Evolutionary conservation across 2,888 invertebrate species (phyloP), one percentile per base, ranked within the genome.

Genomic region (Tetramorium bicarinatum): DNA sequence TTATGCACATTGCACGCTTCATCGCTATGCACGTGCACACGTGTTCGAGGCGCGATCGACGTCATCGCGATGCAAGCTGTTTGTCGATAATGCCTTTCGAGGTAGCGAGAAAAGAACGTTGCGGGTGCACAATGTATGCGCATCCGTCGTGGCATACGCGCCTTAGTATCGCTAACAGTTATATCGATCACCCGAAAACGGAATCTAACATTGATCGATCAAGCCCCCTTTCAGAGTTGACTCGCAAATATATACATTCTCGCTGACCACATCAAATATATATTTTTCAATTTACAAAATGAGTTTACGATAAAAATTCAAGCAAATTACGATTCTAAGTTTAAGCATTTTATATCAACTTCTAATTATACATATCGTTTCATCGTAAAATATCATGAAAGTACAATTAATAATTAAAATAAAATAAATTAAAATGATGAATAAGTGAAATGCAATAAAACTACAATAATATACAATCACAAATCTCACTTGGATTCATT

Each of bases 41-140:
- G 79, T 79, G 79, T 38, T 71, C 71, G 71, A 47, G 59, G 47
- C 8, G 71, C 59, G 79, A 79, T 47, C 79, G 71, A 79, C 79
- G 79, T 79, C 79, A 71, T 79, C 13, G 79, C 71, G 79, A 79
- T 79, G 79, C 71, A 71, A 79, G 71, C 79, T 79, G 71, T 79
- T 79, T 79, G 71, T 79, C 79, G 79, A 79, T 79, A 79, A 79
- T 71, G 79, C 79, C 47, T 59, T 47, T 71, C 62, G 64, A 52
- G 49, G 62, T 64, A 64, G 62, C 76, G 47, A 71, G 79, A 79
- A 79, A 71, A 69, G 71, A 59, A 59, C 47, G 34, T 59, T 59
- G 71, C 54, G 69, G n/a, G 7, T 41, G 79, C 79, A 47, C 71
- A 71, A 79, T 79, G 59, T 59, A 71, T 71, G 79, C 79, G 44